Conservation (phyloP, 1,140 invertebrate species). For the Belonocnema kinseyi region DNA sequence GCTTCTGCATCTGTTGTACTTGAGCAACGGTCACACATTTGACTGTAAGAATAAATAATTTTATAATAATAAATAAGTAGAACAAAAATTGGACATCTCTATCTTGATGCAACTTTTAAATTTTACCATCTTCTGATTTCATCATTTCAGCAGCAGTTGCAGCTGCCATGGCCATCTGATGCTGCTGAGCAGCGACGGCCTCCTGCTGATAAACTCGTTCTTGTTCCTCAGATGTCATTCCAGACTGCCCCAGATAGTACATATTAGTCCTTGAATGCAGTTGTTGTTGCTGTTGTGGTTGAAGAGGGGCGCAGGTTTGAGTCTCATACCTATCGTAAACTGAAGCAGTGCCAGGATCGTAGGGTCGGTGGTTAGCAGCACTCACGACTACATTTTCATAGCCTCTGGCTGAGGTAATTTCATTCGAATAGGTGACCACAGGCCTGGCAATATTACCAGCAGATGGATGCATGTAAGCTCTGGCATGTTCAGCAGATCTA, state of each 20-base stretch:
- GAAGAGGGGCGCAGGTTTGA: constrained; percentile 76
- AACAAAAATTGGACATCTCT: not conserved
- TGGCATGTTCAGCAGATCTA: constrained; percentile 66
- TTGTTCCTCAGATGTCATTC: constrained; percentile 75
- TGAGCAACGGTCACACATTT: constrained; percentile 88
- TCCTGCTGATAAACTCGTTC: constrained; percentile 80
- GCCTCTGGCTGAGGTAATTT: constrained; percentile 74
- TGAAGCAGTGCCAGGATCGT: constrained; percentile 78
- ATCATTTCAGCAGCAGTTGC: constrained; percentile 77
- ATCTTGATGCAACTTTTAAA: not conserved
- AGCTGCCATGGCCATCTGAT: constrained; percentile 79
- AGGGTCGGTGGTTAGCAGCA: constrained; percentile 78
- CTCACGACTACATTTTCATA: constrained; percentile 78
- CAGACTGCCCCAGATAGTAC: constrained; percentile 76
- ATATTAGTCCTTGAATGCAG: constrained; percentile 74
- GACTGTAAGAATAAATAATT: constrained; percentile 79
- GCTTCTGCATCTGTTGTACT: constrained; percentile 78
- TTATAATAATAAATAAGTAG: not conserved
- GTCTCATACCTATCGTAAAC: constrained; percentile 86
- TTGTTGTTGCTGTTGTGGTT: constrained; percentile 78
- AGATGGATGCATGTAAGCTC: constrained; percentile 70
- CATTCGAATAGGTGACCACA: constrained; percentile 80
- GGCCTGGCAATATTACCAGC: constrained; percentile 76
- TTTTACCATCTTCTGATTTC: constrained; percentile 79
- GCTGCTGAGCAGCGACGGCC: constrained; percentile 77